phyloP scores from a whole-genome alignment of 2,888 invertebrate species.

The Himalopsyche kuldschensis region DNA sequence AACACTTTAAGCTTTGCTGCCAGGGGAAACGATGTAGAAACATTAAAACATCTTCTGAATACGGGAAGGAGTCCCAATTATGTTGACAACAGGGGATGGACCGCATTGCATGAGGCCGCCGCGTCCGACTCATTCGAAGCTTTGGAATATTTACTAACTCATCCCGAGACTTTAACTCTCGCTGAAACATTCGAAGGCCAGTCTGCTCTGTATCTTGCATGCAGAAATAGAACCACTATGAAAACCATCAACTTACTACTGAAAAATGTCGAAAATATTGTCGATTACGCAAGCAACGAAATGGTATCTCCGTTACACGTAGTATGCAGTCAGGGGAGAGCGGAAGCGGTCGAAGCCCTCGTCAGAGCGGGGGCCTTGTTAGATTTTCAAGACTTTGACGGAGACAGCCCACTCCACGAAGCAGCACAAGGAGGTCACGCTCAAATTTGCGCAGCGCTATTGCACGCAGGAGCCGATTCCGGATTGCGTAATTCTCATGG shows the following conservation, averaged over 20 bases:
- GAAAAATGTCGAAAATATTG: conserved; percentile 49
- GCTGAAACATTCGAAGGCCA: conserved; percentile 57
- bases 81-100: conserved; percentile 59
- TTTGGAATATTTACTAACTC: conserved; percentile 48
- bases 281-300: conserved; percentile 52
- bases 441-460: conserved; percentile 47
- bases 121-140: conserved; percentile 51
- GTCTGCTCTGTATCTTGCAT: conserved; percentile 55
- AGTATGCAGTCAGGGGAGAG: conserved; percentile 49
- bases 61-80: conserved; percentile 53
- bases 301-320: conserved; percentile 55
- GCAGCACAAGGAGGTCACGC: conserved; percentile 48
- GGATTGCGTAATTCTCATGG: conserved; percentile 50
- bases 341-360: conserved; percentile 50
- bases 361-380: conserved; percentile 52
- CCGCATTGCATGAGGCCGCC: conserved; percentile 58
- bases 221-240: conserved; percentile 48
- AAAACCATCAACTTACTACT: conserved; percentile 49
- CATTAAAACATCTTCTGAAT: conserved; percentile 48
- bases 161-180: conserved; percentile 47
- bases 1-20: conserved; percentile 56
- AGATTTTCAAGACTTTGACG: conserved; percentile 56
- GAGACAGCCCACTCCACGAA: conserved; percentile 56
- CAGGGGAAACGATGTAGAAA: conserved; percentile 49
- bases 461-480: conserved; percentile 54